Conservation (phyloP, 2,888 invertebrate genomes). For the Coleophora flavipennella region DNA sequence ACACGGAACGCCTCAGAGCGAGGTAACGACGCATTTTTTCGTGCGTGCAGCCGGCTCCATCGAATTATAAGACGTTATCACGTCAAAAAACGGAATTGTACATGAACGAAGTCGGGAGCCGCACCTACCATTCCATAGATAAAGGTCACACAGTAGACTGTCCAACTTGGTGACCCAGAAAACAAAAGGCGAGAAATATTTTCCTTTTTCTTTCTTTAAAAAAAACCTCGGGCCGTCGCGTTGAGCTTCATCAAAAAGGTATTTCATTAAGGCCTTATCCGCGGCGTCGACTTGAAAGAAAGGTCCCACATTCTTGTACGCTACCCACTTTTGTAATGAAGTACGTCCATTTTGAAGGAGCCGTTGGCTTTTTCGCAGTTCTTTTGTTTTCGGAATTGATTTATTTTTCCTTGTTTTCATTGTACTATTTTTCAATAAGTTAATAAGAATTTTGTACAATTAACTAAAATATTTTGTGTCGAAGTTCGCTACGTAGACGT, state of each 20-base stretch:
- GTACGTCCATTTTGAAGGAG: constrained; percentile 62
- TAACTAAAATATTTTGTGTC: too few species aligned
- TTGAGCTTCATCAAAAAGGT: constrained; percentile 59
- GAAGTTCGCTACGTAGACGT: too few species aligned
- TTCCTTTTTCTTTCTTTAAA: too few species aligned
- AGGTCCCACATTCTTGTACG: constrained; percentile 57
- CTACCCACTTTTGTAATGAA: constrained; percentile 57
- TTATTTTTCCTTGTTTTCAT: constrained; percentile 19
- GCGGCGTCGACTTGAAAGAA: constrained; percentile 47
- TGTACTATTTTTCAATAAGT: too few species aligned
- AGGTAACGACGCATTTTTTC: too few species aligned
- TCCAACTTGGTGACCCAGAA: not conserved
- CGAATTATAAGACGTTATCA: too few species aligned
- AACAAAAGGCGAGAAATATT: constrained; percentile 2
- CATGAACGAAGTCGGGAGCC: too few species aligned
- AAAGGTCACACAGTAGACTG: not conserved
- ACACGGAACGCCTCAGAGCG: too few species aligned
- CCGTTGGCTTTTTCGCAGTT: constrained; percentile 16
- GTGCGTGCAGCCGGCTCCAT: too few species aligned
- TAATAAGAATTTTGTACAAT: too few species aligned
- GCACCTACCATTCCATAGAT: not conserved
- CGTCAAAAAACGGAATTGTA: too few species aligned
- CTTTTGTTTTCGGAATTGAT: constrained; percentile 35
- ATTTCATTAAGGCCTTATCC: constrained; percentile 65
- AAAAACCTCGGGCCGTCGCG: too few species aligned